Conservation (phyloP, 2,888 invertebrate genomes). For the Epinotia ramella region DNA sequence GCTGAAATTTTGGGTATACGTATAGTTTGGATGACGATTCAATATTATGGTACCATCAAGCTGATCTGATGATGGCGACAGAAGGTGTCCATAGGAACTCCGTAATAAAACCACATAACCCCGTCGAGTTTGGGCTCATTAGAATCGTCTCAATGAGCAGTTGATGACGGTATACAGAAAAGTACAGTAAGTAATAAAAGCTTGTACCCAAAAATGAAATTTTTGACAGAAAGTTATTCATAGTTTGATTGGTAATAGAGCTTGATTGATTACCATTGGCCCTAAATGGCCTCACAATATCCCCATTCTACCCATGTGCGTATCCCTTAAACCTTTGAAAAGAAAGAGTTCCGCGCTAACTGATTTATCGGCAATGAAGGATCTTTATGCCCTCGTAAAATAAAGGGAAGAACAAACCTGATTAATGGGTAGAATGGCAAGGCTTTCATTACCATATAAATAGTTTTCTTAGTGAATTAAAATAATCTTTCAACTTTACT, state of each 20-base stretch:
- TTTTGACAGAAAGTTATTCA: too few relatives aligned
- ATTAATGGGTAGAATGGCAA: conserved; percentile 32
- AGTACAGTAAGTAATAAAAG: too few relatives aligned
- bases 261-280: neutral
- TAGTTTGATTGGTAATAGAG: neutral
- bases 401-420: conserved; percentile 26
- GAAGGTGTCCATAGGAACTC: too few relatives aligned
- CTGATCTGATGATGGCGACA: too few relatives aligned
- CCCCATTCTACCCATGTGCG: neutral
- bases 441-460: conserved; percentile 31
- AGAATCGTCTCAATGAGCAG: too few relatives aligned
- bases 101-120: too few relatives aligned
- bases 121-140: too few relatives aligned
- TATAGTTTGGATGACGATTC: too few relatives aligned
- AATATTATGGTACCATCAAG: too few relatives aligned
- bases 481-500: neutral
- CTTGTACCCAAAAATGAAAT: too few relatives aligned
- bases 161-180: too few relatives aligned
- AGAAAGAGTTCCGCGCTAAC: conserved; percentile 24
- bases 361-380: conserved; percentile 38
- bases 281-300: neutral
- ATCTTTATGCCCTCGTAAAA: conserved; percentile 36
- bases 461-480: conserved; percentile 25
- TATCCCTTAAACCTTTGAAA: neutral
- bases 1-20: too few relatives aligned